Percentiles rank a stretch among this genome's conserved stretches.
Evolutionary conservation across 2,113 vertebrate genomes (phyloP).

Genomic region (Megaleporinus macrocephalus): DNA sequence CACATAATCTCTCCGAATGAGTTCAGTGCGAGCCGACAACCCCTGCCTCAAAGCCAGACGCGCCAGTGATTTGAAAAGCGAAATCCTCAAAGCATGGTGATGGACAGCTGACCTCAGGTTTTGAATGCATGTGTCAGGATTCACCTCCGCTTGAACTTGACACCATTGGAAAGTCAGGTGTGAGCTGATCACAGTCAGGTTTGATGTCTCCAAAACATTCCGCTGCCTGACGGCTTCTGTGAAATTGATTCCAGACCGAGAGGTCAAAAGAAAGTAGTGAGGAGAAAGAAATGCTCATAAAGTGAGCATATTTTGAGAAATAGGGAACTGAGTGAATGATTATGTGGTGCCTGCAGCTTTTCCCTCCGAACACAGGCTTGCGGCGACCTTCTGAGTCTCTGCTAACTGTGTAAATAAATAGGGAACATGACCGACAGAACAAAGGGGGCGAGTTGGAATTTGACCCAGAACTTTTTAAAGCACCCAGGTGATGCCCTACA

Average conservation of each 20-base stretch:
- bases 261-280: background rate
- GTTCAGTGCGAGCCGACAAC: background rate
- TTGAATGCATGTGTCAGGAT: constrained; percentile 8
- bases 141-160: constrained; percentile 11
- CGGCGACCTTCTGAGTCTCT: background rate
- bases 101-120: background rate
- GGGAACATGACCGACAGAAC: too few species aligned
- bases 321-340: background rate
- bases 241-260: background rate
- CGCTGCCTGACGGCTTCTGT: background rate
- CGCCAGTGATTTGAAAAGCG: background rate
- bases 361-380: background rate
- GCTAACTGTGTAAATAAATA: constrained; percentile 2
- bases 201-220: background rate
- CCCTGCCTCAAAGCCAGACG: background rate
- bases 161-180: background rate
- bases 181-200: background rate
- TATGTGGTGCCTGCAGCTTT: background rate
- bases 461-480: too few species aligned
- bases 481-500: too few species aligned
- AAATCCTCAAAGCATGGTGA: constrained; percentile 3
- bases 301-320: background rate
- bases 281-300: background rate
- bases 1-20: background rate
- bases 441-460: too few species aligned